Evolutionary conservation across 2,888 invertebrate species (phyloP).

Genomic region (Leptinotarsa haldemani): DNA sequence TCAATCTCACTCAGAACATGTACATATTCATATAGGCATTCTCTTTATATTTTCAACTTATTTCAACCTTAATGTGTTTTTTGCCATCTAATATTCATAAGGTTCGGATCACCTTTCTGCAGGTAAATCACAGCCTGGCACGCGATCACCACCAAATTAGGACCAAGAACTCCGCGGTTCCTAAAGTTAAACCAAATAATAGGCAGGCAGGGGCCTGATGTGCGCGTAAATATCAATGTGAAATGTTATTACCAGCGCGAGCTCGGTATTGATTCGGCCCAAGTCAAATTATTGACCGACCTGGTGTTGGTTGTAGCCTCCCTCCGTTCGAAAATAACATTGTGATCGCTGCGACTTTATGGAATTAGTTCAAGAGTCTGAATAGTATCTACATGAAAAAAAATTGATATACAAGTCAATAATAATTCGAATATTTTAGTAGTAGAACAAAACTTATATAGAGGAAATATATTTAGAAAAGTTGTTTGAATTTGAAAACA

Average conservation of each 20-base stretch:
- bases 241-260: conserved; percentile 61
- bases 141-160: conserved; percentile 44
- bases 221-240: conserved; percentile 58
- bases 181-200: conserved; percentile 45
- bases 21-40: not conserved
- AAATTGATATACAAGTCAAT: not conserved
- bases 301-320: not conserved
- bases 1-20: not conserved
- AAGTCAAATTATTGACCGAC: conserved; percentile 20
- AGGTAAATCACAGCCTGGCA: conserved; percentile 50
- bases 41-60: not conserved
- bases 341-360: not conserved
- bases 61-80: conserved; percentile 35
- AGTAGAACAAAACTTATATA: too few relatives aligned
- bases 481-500: too few relatives aligned
- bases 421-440: too few relatives aligned
- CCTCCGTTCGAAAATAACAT: not conserved
- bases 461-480: too few relatives aligned
- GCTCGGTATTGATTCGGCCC: conserved; percentile 55
- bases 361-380: not conserved
- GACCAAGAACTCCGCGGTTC: conserved; percentile 41
- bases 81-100: conserved; percentile 42
- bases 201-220: conserved; percentile 40
- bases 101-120: conserved; percentile 33
- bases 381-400: not conserved